A percentile compares a stretch with the other conserved stretches of the same genome.
Evolutionary conservation across 2,797 vertebrate genomes (phyloP).

Genomic region (Peromyscus eremicus): DNA sequence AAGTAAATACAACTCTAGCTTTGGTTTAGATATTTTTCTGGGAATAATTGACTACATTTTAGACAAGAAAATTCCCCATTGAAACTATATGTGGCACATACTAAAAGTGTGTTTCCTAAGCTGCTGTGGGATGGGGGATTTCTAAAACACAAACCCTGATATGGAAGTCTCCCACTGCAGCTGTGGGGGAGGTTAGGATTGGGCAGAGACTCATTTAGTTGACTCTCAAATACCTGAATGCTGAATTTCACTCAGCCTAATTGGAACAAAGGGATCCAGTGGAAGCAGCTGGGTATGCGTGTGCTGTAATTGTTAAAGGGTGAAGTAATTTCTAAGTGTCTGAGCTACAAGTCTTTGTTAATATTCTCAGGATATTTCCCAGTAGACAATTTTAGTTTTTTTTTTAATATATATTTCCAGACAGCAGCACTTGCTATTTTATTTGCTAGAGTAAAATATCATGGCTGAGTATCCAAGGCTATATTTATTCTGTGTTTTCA

Average conservation of each 20-base stretch:
- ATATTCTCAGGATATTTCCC: conserved; percentile 16
- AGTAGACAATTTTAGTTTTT: conserved; percentile 55
- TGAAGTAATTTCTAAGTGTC: not conserved
- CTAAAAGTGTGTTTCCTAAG: not conserved
- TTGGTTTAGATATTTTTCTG: conserved; percentile 6
- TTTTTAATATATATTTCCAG: not conserved
- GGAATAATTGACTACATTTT: not conserved
- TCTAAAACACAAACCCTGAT: not conserved
- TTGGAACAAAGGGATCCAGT: conserved; percentile 57
- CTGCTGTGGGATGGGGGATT: not conserved
- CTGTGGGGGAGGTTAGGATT: not conserved
- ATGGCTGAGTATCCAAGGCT: not conserved
- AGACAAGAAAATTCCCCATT: not conserved
- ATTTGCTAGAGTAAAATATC: conserved; percentile 22
- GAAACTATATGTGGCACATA: not conserved
- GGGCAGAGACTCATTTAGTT: not conserved
- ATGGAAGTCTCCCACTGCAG: not conserved
- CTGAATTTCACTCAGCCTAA: conserved; percentile 56
- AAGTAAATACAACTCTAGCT: not conserved
- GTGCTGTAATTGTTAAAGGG: not conserved
- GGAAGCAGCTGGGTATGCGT: conserved; percentile 33
- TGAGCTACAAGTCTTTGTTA: conserved; percentile 13
- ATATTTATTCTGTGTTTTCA: not conserved
- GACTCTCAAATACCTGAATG: not conserved
- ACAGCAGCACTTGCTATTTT: not conserved